A percentile compares a stretch with the other conserved stretches of the same genome.
Conservation (phyloP, 1,140 invertebrate genomes). For the Drosophila kepulauana region DNA sequence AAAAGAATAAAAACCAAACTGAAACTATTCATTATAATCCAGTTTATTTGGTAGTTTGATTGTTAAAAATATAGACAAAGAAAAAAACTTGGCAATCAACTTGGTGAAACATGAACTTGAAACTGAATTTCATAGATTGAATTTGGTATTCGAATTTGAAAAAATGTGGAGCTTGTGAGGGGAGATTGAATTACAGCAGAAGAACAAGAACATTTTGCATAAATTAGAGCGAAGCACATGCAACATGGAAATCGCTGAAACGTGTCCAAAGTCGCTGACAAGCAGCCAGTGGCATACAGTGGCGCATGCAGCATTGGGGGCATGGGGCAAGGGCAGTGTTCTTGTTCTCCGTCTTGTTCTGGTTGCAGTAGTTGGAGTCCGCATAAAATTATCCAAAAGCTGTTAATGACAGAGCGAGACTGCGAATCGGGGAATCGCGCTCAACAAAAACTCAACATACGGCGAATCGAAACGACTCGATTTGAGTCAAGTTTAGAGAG, state of each 20-base stretch:
- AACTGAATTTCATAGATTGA: constrained; percentile 5
- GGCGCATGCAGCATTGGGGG: constrained; percentile 5
- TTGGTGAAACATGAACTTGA: constrained; percentile 49
- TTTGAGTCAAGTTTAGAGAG: constrained; percentile 36
- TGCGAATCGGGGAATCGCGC: constrained; percentile 34
- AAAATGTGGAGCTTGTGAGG: constrained; percentile 1
- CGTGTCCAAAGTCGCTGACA: constrained; percentile 69
- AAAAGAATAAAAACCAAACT: constrained; percentile 35
- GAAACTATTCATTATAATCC: constrained; percentile 36
- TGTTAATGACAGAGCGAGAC: constrained; percentile 70
- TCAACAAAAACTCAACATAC: constrained; percentile 35
- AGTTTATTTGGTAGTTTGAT: constrained; percentile 30
- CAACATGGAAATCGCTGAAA: constrained; percentile 78
- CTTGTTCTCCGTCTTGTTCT: neutral
- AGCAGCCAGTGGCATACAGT: constrained; percentile 21
- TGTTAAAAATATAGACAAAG: constrained; percentile 31
- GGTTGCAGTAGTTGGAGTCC: constrained; percentile 20
- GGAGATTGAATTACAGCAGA: constrained; percentile 62
- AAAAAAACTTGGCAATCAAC: constrained; percentile 48
- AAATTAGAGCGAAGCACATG: constrained; percentile 73
- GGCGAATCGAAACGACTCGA: constrained; percentile 48
- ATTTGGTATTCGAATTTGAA: constrained; percentile 28
- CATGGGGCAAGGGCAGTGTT: constrained; percentile 26
- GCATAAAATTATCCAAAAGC: constrained; percentile 79
- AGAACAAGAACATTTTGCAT: constrained; percentile 76